These are phyloP conservation scores for Drosophila nr. fundita DNA, from an alignment of 2,888 invertebrate genomes.

Conservation along the genomic window DNA sequence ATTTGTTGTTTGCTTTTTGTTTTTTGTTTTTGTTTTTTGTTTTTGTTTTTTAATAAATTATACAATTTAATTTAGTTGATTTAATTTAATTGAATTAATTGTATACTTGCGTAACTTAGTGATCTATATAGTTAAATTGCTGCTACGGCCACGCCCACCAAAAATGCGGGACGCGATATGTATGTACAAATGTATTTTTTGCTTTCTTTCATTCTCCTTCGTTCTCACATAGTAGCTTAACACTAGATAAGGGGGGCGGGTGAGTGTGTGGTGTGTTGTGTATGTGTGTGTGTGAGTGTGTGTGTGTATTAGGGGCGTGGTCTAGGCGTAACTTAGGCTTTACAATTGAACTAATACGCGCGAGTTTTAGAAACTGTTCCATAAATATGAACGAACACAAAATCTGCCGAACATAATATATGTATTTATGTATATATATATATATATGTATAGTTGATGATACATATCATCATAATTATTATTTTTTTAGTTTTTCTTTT, in stretches of 20 bases:
- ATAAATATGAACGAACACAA: constrained; percentile 41
- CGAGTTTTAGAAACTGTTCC: constrained; percentile 72
- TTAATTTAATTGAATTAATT: constrained; percentile 77
- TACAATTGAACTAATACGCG: constrained; percentile 76
- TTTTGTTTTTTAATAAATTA: constrained; percentile 60
- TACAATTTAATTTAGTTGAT: constrained; percentile 58
- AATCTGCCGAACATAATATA: constrained; percentile 34
- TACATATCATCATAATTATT: not conserved
- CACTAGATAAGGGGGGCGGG: constrained; percentile 37
- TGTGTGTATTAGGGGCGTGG: constrained; percentile 50
- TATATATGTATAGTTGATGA: not conserved
- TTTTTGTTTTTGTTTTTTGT: constrained; percentile 3
- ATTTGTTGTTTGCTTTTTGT: constrained; percentile 18
- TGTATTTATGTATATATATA: not conserved
- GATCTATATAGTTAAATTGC: constrained; percentile 64
- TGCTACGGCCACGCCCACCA: constrained; percentile 73
- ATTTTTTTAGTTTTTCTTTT: constrained; percentile 33
- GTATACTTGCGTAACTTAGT: constrained; percentile 77
- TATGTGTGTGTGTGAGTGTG: not conserved
- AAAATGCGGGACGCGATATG: constrained; percentile 73
- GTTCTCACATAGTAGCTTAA: constrained; percentile 26
- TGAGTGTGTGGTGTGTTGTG: constrained; percentile 11
- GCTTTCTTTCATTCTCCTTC: constrained; percentile 68
- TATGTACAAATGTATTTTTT: constrained; percentile 79
- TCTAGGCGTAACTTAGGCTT: constrained; percentile 70